Evolutionary conservation across 2,888 invertebrate genomes (phyloP).

Genomic region (Neoaliturus tenellus): DNA sequence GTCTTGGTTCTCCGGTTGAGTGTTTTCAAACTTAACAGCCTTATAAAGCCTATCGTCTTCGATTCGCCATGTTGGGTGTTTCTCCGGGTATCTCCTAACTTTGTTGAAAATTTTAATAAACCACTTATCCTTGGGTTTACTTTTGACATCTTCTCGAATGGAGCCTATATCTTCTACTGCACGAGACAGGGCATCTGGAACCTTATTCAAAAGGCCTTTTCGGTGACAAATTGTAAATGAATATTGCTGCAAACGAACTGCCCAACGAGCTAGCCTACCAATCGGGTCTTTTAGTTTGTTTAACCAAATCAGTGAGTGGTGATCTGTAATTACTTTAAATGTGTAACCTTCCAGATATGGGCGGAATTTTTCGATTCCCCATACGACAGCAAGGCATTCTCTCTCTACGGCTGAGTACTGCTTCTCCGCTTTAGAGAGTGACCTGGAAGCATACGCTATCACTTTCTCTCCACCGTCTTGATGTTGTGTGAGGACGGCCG

Average conservation of each 20-base stretch:
- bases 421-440: constrained; percentile 8
- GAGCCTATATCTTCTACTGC: too few species aligned
- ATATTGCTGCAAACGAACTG: not conserved
- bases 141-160: too few species aligned
- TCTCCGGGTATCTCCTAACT: too few species aligned
- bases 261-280: constrained; percentile 21
- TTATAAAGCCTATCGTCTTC: too few species aligned
- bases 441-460: constrained; percentile 28
- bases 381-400: not conserved
- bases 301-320: not conserved
- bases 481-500: constrained; percentile 42
- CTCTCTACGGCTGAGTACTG: not conserved
- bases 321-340: not conserved
- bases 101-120: too few species aligned
- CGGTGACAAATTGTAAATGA: too few species aligned
- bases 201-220: too few species aligned
- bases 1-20: too few species aligned
- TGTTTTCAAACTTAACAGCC: too few species aligned
- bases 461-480: constrained; percentile 37
- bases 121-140: too few species aligned
- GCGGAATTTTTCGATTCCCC: not conserved
- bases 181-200: too few species aligned
- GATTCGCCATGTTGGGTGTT: too few species aligned
- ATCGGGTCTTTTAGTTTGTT: constrained; percentile 3
- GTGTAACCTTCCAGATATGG: not conserved